Evolutionary conservation across 2,797 vertebrate species (phyloP).

Genomic region (Sebastes hubbsi): DNA sequence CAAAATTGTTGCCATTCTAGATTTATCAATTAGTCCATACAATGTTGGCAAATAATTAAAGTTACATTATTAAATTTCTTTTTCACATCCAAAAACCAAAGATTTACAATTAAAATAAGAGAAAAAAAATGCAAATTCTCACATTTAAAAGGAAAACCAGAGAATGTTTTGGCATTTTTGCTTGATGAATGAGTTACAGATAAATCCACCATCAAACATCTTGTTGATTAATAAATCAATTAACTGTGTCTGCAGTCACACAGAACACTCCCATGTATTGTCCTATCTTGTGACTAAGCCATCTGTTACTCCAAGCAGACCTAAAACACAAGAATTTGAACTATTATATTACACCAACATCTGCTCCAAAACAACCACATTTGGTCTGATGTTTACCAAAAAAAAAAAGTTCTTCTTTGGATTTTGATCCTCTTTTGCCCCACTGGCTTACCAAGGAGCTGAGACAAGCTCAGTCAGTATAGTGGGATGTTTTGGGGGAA

Average conservation of each 20-base stretch:
- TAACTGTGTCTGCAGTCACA: not conserved
- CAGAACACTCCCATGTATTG: not conserved
- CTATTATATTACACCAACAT: not conserved
- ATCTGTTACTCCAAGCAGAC: not conserved
- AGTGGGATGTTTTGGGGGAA: slow-evolving; percentile 52
- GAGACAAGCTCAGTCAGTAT: slow-evolving; percentile 13
- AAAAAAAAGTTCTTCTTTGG: not conserved
- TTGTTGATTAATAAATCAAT: not conserved
- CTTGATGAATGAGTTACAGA: not conserved
- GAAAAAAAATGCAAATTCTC: not conserved
- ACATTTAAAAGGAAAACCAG: not conserved
- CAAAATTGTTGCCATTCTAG: not conserved
- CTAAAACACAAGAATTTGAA: slow-evolving; percentile 23
- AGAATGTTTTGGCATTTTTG: not conserved
- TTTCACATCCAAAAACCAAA: not conserved
- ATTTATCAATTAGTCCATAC: not conserved
- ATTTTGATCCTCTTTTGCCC: slow-evolving; percentile 39
- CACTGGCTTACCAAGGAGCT: slow-evolving; percentile 15
- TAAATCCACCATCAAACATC: not conserved
- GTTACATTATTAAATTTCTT: not conserved
- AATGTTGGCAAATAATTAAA: not conserved
- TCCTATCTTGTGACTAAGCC: not conserved
- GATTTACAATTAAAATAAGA: not conserved
- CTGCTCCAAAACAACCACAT: slow-evolving; percentile 28
- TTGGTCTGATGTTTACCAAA: slow-evolving; percentile 15